Base-by-base conservation (phyloP, 2,888 invertebrate species). In the Epistrophe grossulariae region DNA sequence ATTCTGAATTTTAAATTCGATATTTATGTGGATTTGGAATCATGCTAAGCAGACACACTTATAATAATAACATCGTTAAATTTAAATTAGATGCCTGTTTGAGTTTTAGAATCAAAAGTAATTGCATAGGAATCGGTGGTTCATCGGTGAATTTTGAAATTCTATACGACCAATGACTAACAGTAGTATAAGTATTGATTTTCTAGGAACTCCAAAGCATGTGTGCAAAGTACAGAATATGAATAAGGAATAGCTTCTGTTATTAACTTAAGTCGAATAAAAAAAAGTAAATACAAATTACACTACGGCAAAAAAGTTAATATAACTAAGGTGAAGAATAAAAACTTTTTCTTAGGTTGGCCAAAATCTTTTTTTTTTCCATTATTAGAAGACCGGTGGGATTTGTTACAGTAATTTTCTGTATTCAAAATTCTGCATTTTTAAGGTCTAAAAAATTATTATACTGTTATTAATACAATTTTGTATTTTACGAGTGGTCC, bases 181-280 rank as follows among this genome's bases (percentile, higher is more conserved):
- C 66, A 43, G 4, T 31, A 43, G 4, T 31, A n/a, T 15, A 4
- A 64, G 50, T 74, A 77, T 77, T 43, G 77, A 77, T 77, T 77
- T 68, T 59, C 59, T 38, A 40, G 68, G 8, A 68, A 59, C 17
- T 7, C 35, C 17, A n/a, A n/a, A 60, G 50, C 50, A 70, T 68
- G 57, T 70, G 68, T 50, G 68, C 68, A 60, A 70, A 59, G 40
- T 52, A 19, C 15, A 5, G 35, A 55, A 15, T 17, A 55, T 64
- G 17, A 50, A 55, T 35, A 40, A 43, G 1, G 24, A 70, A 50
- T 40, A n/a, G n/a, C n/a, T 40, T 40, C 10, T 40, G 38, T 11
- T 7, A 15, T 52, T 52, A 68, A 50, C 50, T 52, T 24, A 38
- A 38, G 24, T 9, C 11, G 5, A 68, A 52, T 15, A 19, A 13